These are phyloP conservation scores for Coelopa pilipes DNA, from an alignment of 2,888 invertebrate species.

Conservation along the genomic window DNA sequence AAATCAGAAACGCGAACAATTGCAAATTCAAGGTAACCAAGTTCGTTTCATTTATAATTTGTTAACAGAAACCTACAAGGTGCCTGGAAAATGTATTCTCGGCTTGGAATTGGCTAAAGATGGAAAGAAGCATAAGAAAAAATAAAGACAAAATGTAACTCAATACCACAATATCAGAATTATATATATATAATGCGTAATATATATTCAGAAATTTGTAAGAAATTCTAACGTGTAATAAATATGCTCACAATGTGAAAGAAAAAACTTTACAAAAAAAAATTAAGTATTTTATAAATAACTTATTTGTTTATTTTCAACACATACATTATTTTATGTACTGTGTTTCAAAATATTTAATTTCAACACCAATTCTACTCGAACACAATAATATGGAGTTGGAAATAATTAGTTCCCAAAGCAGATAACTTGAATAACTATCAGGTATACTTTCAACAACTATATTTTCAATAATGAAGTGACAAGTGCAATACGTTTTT, in stretches of 20 bases:
- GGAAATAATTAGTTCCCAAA: not conserved
- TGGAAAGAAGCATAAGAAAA: constrained; percentile 59
- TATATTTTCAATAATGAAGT: not conserved
- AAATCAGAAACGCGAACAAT: constrained; percentile 78
- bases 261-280: too few relatives aligned
- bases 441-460: not conserved
- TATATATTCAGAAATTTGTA: too few relatives aligned
- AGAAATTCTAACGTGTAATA: too few relatives aligned
- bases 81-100: constrained; percentile 63
- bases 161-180: too few relatives aligned
- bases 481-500: not conserved
- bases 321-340: not conserved
- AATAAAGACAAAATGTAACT: not conserved
- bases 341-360: not conserved
- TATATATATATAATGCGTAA: too few relatives aligned
- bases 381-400: not conserved
- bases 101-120: constrained; percentile 66
- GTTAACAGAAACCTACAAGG: constrained; percentile 66
- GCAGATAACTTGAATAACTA: not conserved
- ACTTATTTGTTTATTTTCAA: not conserved
- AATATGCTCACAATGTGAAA: too few relatives aligned
- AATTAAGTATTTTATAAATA: constrained; percentile 12
- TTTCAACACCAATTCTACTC: constrained; percentile 4
- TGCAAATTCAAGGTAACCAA: constrained; percentile 93
- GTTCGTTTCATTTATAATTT: constrained; percentile 68